A percentile compares a stretch with the other conserved stretches of the same genome.
Conservation (phyloP, 1,140 invertebrate species). For the Drosophila santomea region DNA sequence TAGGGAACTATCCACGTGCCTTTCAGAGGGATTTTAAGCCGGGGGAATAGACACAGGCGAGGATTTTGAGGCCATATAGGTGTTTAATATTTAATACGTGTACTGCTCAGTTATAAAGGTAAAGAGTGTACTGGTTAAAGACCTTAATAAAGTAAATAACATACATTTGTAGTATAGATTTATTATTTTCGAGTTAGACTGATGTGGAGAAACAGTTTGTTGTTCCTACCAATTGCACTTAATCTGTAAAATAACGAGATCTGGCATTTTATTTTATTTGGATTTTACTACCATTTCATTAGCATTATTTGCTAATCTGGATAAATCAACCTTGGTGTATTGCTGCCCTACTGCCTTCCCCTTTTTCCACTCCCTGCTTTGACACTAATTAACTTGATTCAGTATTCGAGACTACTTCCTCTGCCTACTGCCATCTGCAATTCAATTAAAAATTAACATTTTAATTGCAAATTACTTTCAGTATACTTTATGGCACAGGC, state of each 20-base stretch:
- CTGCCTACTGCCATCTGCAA: conserved; percentile 58
- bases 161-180: too few relatives aligned
- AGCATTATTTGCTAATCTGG: conserved; percentile 8
- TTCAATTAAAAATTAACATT: conserved; percentile 84
- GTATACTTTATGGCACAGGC: conserved; percentile 46
- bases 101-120: not conserved
- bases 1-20: conserved; percentile 29
- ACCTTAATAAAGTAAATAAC: too few relatives aligned
- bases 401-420: conserved; percentile 42
- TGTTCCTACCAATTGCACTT: not conserved
- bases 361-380: not conserved
- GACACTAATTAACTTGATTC: conserved; percentile 69
- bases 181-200: too few relatives aligned
- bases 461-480: conserved; percentile 82
- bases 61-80: not conserved
- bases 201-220: too few relatives aligned
- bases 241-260: not conserved
- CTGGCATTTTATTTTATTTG: not conserved
- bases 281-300: not conserved
- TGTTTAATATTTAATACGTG: not conserved
- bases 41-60: not conserved
- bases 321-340: conserved; percentile 16
- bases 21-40: conserved; percentile 6
- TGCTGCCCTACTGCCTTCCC: not conserved
- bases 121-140: too few relatives aligned